Conservation (phyloP, 2,797 vertebrate species). For the Sebastes nivosus region DNA sequence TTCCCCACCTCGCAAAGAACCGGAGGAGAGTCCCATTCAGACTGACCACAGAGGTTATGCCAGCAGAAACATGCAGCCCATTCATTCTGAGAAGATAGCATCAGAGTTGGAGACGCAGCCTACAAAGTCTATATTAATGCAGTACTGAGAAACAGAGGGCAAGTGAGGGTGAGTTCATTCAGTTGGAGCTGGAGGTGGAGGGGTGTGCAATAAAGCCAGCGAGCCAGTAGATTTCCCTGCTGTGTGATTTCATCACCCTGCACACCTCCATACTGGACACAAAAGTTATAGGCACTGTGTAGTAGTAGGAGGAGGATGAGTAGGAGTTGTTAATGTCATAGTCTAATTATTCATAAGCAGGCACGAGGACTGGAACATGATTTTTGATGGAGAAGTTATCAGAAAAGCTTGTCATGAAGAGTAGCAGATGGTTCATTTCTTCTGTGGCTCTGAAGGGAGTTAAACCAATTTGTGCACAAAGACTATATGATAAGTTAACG, state of each 20-base stretch:
- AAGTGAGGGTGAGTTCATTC: slow-evolving; percentile 53
- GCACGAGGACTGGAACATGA: slow-evolving; percentile 30
- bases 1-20: slow-evolving; percentile 34
- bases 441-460: background rate
- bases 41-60: slow-evolving; percentile 49
- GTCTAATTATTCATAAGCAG: slow-evolving; percentile 59
- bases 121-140: slow-evolving; percentile 44
- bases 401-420: background rate
- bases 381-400: slow-evolving; percentile 7
- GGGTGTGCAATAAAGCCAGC: slow-evolving; percentile 49
- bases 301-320: slow-evolving; percentile 54
- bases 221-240: slow-evolving; percentile 64
- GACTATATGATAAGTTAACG: no score
- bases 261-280: slow-evolving; percentile 57
- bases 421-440: background rate
- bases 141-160: slow-evolving; percentile 43
- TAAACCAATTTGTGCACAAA: no score
- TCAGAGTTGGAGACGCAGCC: slow-evolving; percentile 40
- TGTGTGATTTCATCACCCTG: slow-evolving; percentile 58
- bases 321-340: slow-evolving; percentile 67
- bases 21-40: slow-evolving; percentile 53
- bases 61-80: slow-evolving; percentile 44
- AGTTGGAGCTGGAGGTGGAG: slow-evolving; percentile 22
- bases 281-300: slow-evolving; percentile 46
- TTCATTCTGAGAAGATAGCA: slow-evolving; percentile 72